A percentile compares a stretch with the other conserved stretches of the same genome.
phyloP scores from a whole-genome alignment of 2,797 vertebrate genomes.

The Picus viridis region DNA sequence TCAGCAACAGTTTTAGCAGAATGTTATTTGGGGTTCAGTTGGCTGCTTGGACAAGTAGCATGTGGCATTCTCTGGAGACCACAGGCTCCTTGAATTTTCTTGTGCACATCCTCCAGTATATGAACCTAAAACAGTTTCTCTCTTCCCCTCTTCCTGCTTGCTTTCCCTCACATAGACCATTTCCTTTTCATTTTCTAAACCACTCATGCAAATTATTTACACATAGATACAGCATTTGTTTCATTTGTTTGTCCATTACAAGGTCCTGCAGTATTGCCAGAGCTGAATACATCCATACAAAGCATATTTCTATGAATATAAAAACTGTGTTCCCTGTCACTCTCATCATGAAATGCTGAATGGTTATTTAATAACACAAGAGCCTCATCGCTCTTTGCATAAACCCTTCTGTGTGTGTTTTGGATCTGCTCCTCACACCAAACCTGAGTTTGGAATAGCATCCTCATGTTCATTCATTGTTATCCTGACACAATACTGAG shows the following conservation, averaged over 20 bases:
- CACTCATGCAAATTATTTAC: not conserved
- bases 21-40: not conserved
- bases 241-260: not conserved
- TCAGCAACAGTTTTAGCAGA: not conserved
- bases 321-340: not conserved
- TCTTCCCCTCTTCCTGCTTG: not conserved
- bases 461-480: not conserved
- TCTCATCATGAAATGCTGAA: not conserved
- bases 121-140: not conserved
- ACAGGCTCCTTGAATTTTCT: not conserved
- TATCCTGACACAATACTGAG: not conserved
- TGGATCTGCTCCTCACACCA: not conserved
- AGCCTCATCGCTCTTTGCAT: not conserved
- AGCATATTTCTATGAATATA: not conserved
- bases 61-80: not conserved
- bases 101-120: not conserved
- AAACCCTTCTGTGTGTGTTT: not conserved
- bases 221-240: not conserved
- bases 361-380: not conserved
- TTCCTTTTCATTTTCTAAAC: constrained; percentile 26
- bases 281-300: constrained; percentile 34
- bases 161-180: not conserved
- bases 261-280: constrained; percentile 10
- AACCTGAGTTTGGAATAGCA: not conserved
- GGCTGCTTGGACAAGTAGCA: not conserved